Evolutionary conservation across 2,888 invertebrate genomes (phyloP), one percentile per base, ranked within the genome.

Genomic region (Pammene fasciana): DNA sequence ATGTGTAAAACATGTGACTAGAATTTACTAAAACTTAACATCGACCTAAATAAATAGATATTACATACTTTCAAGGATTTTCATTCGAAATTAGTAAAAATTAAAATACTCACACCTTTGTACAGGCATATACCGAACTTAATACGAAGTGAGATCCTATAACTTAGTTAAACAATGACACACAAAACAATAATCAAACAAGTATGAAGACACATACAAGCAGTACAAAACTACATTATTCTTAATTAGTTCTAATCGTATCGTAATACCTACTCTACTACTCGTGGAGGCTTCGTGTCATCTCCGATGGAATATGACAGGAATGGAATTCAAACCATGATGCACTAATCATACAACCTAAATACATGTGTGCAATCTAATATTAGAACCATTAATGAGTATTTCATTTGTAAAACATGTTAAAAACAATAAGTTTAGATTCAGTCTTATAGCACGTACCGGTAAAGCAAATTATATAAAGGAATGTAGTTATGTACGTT

Each of bases 21-120:
- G 92, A 92, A 91, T 92, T 92, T 92, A 87, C 87, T 89, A 92
- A 88, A 92, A 92, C 92, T 87, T 92, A 92, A 92, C 92, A 86
- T 86, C 87, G 85, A 88, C 88, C 89, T 85, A 83, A 88, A 90
- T 89, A 91, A 89, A 90, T 70, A 70, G 70, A 70, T 89, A 90
- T 84, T 86, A 89, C 83, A 88, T 84, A 82, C 82, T 83, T 83
- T 82, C 54, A 70, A 89, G 90, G 87, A 87, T 85, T 83, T 86
- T 81, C 80, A 85, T 80, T 83, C 81, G 75, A 82, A 79, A 82
- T 82, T 75, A 77, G 78, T 79, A 78, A 79, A 75, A 76, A 77
- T 75, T 83, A 81, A 80, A 79, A 77, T 79, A 77, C 79, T 73
- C 75, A 65, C 66, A 64, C 72, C 52, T 70, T 65, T 65, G 68